phyloP scores from a whole-genome alignment of 2,888 invertebrate genomes.

The Scaptomyza polygonia region DNA sequence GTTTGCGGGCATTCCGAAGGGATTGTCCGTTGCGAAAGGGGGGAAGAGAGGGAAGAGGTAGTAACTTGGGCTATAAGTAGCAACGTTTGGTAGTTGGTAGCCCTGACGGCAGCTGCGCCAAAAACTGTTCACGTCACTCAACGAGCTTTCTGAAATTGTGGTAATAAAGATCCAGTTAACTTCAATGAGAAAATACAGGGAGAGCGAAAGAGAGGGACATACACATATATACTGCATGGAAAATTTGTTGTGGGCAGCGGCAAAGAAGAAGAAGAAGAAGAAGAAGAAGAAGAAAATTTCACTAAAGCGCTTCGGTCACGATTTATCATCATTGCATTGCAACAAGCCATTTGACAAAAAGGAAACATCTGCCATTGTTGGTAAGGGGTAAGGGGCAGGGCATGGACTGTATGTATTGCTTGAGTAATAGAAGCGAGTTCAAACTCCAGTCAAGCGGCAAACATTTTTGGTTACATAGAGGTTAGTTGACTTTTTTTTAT shows the following conservation, averaged over 20 bases:
- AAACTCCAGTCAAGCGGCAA: slow-evolving; percentile 55
- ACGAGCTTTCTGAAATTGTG: slow-evolving; percentile 39
- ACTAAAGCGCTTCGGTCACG: slow-evolving; percentile 66
- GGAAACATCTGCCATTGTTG: slow-evolving; percentile 57
- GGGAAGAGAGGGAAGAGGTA: slow-evolving; percentile 30
- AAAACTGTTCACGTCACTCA: slow-evolving; percentile 70
- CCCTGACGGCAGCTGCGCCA: slow-evolving; percentile 49
- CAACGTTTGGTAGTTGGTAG: slow-evolving; percentile 26
- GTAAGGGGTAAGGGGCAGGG: background rate
- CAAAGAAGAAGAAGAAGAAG: slow-evolving; percentile 43
- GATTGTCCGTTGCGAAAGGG: slow-evolving; percentile 5
- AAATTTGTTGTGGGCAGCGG: slow-evolving; percentile 41
- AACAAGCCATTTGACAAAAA: slow-evolving; percentile 67
- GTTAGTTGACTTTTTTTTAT: slow-evolving; percentile 13
- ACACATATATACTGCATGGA: background rate
- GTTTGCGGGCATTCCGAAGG: slow-evolving; percentile 27
- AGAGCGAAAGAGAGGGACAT: slow-evolving; percentile 11
- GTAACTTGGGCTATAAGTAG: slow-evolving; percentile 59
- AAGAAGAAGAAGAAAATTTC: too few relatives aligned
- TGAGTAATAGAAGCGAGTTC: slow-evolving; percentile 21
- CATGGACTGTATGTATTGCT: background rate
- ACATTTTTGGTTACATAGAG: slow-evolving; percentile 43
- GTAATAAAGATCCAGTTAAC: slow-evolving; percentile 57
- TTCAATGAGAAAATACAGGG: slow-evolving; percentile 17
- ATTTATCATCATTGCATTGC: slow-evolving; percentile 69